Evolutionary conservation across 2,113 vertebrate genomes (phyloP).

Genomic region (Phainopepla nitens): DNA sequence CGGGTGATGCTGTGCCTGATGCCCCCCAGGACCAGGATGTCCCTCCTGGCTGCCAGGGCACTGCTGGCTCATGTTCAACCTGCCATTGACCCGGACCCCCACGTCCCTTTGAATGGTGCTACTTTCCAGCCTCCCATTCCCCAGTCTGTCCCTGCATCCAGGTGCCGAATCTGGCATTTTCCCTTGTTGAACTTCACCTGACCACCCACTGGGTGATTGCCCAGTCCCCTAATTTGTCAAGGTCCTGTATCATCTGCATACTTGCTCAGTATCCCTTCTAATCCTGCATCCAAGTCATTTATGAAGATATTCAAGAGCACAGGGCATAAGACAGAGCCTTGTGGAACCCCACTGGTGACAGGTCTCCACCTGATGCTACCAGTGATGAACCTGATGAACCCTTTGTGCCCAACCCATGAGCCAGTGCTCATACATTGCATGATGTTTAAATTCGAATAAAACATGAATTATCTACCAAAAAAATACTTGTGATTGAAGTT

Average conservation of each 20-base stretch:
- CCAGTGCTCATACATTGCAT: neutral
- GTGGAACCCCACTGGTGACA: neutral
- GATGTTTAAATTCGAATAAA: neutral
- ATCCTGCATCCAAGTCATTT: neutral
- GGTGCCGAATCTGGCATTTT: neutral
- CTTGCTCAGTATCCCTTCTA: neutral
- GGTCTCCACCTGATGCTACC: neutral
- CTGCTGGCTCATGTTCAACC: neutral
- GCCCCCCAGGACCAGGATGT: neutral
- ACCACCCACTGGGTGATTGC: accelerated
- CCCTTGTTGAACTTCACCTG: neutral
- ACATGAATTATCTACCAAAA: neutral
- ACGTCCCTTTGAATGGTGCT: neutral
- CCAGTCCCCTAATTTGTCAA: neutral
- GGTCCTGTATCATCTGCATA: neutral
- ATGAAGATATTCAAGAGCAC: neutral
- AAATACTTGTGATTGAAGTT: neutral
- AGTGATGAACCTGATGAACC: no score
- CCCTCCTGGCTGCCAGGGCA: neutral
- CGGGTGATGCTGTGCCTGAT: neutral
- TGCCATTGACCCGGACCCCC: accelerated
- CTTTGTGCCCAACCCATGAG: neutral
- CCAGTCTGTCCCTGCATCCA: neutral
- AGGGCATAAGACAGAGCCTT: accelerated
- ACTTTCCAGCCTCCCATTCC: neutral